A percentile compares a stretch with the other conserved stretches of the same genome.
phyloP scores from a whole-genome alignment of 2,113 vertebrate genomes.

The Aleadryas rufinucha region DNA sequence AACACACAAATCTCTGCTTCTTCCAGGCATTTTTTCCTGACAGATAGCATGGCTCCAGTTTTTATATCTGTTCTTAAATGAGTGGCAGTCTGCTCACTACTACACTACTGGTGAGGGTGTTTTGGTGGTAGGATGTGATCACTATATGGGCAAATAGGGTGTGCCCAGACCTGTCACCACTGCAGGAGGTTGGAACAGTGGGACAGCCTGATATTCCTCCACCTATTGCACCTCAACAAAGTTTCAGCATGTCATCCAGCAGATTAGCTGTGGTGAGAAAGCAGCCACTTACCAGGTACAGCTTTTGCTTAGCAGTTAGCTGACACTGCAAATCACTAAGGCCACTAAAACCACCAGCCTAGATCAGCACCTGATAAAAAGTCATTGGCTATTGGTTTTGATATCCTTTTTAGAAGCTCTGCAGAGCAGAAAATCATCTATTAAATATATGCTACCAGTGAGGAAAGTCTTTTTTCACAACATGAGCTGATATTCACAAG shows the following conservation, averaged over 20 bases:
- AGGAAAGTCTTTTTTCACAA: not conserved
- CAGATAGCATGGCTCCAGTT: not conserved
- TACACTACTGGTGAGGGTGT: not conserved
- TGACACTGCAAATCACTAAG: not conserved
- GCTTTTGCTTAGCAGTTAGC: not conserved
- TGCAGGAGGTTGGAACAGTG: not conserved
- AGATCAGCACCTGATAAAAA: slow-evolving; percentile 18
- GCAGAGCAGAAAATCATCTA: not conserved
- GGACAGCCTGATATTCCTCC: not conserved
- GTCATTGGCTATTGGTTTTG: not conserved
- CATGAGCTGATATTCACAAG: not conserved
- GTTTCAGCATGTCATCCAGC: not conserved
- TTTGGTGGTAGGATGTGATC: not conserved
- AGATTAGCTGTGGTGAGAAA: not conserved
- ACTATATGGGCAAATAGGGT: not conserved
- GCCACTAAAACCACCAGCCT: not conserved
- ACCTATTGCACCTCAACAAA: not conserved
- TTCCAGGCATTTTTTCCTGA: not conserved
- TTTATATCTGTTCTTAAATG: not conserved
- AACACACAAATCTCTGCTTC: not conserved
- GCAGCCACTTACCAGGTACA: not conserved
- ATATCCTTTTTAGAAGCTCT: not conserved
- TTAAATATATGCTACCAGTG: not conserved
- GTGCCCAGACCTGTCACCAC: not conserved
- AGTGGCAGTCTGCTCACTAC: not conserved